Percentiles rank a stretch among this genome's conserved stretches.
phyloP scores from a whole-genome alignment of 2,797 vertebrate genomes.

The Todus mexicanus region DNA sequence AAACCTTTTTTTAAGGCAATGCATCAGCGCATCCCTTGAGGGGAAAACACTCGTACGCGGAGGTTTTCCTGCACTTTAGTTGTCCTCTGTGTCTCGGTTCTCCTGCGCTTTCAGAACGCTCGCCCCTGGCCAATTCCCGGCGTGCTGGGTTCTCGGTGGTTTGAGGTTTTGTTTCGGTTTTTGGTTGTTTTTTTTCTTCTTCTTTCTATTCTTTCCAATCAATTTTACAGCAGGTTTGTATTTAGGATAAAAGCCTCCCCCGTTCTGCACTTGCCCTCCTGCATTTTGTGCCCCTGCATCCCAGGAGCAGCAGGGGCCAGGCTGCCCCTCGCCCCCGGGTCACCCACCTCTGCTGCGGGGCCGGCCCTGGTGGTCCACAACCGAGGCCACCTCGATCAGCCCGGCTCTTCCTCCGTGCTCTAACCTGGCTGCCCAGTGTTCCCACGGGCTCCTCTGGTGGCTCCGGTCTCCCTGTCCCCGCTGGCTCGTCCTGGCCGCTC shows the following conservation, averaged over 20 bases:
- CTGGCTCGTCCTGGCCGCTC: background rate
- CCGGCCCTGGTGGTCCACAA: accelerated
- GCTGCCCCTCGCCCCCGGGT: accelerated
- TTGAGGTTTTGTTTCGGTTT: background rate
- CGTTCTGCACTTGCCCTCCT: accelerated
- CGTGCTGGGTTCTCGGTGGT: background rate
- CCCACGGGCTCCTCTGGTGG: accelerated
- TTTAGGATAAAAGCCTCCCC: background rate
- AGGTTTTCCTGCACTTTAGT: slow-evolving; percentile 49
- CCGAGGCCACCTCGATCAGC: accelerated
- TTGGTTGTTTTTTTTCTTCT: background rate
- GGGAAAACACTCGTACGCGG: slow-evolving; percentile 18
- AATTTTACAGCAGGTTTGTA: background rate
- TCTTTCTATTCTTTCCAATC: background rate
- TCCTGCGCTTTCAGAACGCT: background rate
- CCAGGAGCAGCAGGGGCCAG: accelerated
- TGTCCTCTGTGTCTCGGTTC: background rate
- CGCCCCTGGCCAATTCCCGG: background rate
- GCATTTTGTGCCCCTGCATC: background rate
- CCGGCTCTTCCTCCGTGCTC: accelerated
- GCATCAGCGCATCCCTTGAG: slow-evolving; percentile 43
- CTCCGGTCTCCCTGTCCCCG: background rate
- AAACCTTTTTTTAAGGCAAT: slow-evolving; percentile 21
- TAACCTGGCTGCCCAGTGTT: accelerated
- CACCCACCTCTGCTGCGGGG: background rate